Percentiles rank a stretch among this genome's conserved stretches.
Conservation (phyloP, 2,113 vertebrate species). For the Rousettus leschenaultii region DNA sequence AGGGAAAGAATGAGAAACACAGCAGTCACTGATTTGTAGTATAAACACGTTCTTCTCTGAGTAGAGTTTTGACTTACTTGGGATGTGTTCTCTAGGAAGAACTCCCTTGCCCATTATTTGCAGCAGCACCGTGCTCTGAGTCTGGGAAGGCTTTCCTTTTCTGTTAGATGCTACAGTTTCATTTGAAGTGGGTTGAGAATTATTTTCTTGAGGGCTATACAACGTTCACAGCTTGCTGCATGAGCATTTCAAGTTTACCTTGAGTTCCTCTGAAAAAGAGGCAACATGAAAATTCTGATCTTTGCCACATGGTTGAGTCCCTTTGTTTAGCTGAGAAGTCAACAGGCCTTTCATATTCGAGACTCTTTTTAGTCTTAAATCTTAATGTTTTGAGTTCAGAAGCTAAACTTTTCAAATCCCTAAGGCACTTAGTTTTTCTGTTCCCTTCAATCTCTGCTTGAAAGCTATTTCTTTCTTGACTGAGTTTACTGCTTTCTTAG, state of each 20-base stretch:
- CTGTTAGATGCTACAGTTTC: neutral
- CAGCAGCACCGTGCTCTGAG: neutral
- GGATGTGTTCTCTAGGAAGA: neutral
- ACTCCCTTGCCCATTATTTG: too few relatives aligned
- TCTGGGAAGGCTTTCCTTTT: neutral
- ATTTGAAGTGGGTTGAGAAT: neutral
- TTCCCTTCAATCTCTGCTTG: neutral
- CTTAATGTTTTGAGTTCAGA: neutral
- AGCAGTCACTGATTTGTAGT: neutral
- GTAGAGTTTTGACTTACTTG: neutral
- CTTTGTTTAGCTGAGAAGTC: neutral
- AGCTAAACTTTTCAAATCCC: neutral
- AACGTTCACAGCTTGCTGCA: neutral
- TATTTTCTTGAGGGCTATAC: neutral
- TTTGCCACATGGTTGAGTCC: neutral
- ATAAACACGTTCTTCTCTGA: neutral
- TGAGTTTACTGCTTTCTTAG: neutral
- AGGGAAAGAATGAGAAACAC: neutral
- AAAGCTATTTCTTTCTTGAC: neutral
- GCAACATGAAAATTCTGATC: neutral
- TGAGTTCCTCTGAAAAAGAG: neutral
- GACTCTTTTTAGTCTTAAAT: neutral
- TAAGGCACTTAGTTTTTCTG: neutral
- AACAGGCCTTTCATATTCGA: neutral
- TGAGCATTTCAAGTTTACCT: neutral